Base-by-base conservation (phyloP, 2,113 vertebrate species). In the Actenoides hombroni region DNA sequence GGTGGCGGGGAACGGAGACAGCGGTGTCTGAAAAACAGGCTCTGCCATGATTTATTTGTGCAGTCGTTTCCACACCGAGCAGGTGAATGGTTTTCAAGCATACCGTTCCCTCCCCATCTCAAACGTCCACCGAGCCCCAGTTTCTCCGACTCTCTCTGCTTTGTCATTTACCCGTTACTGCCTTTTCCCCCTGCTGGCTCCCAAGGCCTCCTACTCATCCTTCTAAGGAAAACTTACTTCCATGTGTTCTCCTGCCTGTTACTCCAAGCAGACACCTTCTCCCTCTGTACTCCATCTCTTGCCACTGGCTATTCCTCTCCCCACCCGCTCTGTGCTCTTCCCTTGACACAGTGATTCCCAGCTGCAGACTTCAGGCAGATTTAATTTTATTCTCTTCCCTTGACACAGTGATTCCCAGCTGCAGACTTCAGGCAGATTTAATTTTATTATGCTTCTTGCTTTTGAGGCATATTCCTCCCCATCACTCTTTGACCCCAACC, bases 1-100 rank as follows among this genome's bases (percentile, higher is more conserved):
- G 23, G 1, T 0, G 46, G 19, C 2, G 28, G 13, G 11, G 18
- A 26, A 8, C 2, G 2, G 37, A 44, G 60, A 28, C 48, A 14
- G n/a, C 1, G 0, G 18, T 16, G 54, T n/a, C 53, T 3, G 35
- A 29, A 20, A 35, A 42, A 10, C 39, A 9, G 28, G 9, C 16
- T 24, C 37, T 19, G 51, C 7, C 26, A 9, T 24, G 33, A 3
- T 35, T 33, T 33, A 37, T 81, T 61, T 69, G 29, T 51, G 67
- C 35, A 6, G 0, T 29, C 39, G 61, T n/a, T 49, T 51, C 59
- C 59, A 33, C 28, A 26, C 10, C 11, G 4, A 24, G 82, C 70
- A 67, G 5, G 57, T 26, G 37, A 35, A 10, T 48, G 17, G 12
- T 37, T 82, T 78, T 51, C 56, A 48, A 31, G 19, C 5, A 28